Percentiles rank a stretch among this genome's conserved stretches.
These are phyloP conservation scores for Protula sp. DNA, from an alignment of 2,888 invertebrate genomes.

Conservation along the genomic window DNA sequence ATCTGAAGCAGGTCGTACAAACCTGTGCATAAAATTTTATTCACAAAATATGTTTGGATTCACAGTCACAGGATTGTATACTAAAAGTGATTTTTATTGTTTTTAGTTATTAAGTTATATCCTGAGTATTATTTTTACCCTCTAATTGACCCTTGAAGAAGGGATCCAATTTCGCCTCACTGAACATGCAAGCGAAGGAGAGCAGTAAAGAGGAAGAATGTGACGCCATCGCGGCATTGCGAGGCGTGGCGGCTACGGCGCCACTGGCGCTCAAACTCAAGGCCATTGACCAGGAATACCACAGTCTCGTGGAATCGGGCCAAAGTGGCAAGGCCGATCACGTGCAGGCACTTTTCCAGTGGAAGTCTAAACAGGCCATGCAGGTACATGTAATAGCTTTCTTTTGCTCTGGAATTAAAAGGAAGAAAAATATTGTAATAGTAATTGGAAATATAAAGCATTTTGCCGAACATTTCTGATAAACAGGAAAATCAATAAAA, in stretches of 20 bases:
- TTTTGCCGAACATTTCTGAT: too few relatives aligned
- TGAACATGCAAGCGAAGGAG: constrained; percentile 36
- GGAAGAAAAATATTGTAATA: too few relatives aligned
- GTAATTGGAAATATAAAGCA: too few relatives aligned
- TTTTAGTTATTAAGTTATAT: too few relatives aligned
- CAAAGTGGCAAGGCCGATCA: constrained; percentile 49
- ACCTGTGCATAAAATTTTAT: too few relatives aligned
- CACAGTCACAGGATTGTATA: too few relatives aligned
- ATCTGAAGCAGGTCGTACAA: too few relatives aligned
- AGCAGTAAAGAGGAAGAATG: constrained; percentile 51
- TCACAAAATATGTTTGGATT: too few relatives aligned
- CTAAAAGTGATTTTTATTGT: too few relatives aligned
- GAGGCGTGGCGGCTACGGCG: constrained; percentile 37
- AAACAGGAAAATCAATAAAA: too few relatives aligned
- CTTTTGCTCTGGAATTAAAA: not conserved
- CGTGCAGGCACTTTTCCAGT: constrained; percentile 45
- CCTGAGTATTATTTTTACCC: too few relatives aligned
- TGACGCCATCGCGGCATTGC: constrained; percentile 48
- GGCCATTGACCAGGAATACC: constrained; percentile 51
- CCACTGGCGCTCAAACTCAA: constrained; percentile 48
- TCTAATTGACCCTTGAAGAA: too few relatives aligned
- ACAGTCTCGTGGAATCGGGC: constrained; percentile 38
- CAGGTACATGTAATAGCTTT: constrained; percentile 33
- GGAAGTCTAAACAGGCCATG: constrained; percentile 50
- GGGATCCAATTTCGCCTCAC: not conserved